Conservation (phyloP, 2,888 invertebrate genomes). For the Leptopilina syphax region DNA sequence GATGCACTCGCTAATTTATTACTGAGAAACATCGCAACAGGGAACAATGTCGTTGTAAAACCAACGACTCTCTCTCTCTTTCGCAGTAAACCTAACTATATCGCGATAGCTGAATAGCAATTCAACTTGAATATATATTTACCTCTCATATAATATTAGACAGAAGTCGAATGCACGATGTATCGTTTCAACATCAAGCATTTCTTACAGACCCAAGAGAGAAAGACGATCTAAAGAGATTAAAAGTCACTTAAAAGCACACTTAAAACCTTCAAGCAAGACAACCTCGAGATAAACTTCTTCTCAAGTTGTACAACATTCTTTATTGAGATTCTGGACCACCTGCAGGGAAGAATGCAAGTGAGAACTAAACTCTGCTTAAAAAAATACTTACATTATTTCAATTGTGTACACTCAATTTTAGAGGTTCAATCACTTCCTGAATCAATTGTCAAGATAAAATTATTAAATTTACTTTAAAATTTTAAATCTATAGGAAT, state of each 20-base stretch:
- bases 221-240: conserved; percentile 32
- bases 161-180: conserved; percentile 32
- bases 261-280: conserved; percentile 32
- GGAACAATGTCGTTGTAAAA: conserved; percentile 62
- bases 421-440: too few relatives aligned
- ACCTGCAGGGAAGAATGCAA: conserved; percentile 32
- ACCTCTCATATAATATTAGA: conserved; percentile 36
- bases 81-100: conserved; percentile 44
- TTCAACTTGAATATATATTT: conserved; percentile 43
- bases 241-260: conserved; percentile 34
- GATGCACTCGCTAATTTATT: conserved; percentile 68
- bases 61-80: conserved; percentile 43
- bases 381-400: background rate
- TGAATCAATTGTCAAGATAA: too few relatives aligned
- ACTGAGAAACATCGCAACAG: conserved; percentile 58
- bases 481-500: too few relatives aligned
- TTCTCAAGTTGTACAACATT: conserved; percentile 17
- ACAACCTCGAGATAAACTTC: conserved; percentile 12
- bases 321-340: conserved; percentile 34
- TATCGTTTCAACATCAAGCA: conserved; percentile 26
- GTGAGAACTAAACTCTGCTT: conserved; percentile 25
- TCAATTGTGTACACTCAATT: too few relatives aligned
- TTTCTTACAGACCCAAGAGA: conserved; percentile 1
- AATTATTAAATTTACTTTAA: too few relatives aligned
- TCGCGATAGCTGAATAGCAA: conserved; percentile 40